Base-by-base conservation (phyloP, 2,888 invertebrate species). In the Phortica magna region DNA sequence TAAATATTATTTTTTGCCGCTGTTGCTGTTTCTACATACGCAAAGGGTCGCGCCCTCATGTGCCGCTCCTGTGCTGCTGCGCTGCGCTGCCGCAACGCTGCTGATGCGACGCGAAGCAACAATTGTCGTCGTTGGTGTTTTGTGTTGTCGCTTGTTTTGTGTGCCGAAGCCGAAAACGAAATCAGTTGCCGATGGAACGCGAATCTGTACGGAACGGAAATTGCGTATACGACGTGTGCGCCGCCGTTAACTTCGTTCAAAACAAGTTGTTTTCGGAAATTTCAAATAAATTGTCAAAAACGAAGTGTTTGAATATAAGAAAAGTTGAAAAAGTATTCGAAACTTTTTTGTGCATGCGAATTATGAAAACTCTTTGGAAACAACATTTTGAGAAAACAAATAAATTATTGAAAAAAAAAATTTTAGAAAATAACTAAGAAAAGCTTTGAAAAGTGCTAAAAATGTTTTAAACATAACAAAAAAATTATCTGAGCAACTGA, bases 181-280 rank as follows among this genome's bases (percentile, higher is more conserved):
- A 85, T 88, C 85, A 86, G 85, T 87, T 82, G 86, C 86, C 85
- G 87, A 88, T 85, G 80, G 88, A 81, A 83, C 85, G 88, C 84
- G 85, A 83, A 83, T 79, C 86, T 79, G 86, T 80, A 83, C 88
- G 87, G 87, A 84, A 85, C 55, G 88, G 85, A 85, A 88, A 75
- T 86, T 83, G 87, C 85, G 85, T 88, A 87, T 84, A 85, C 86
- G 86, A 83, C 85, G 85, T 85, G 77, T 79, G 79, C 78, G 61
- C 77, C 68, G 41, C 81, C 53, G 71, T 43, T 72, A 67, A 65
- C 17, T 12, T 48, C 48, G 22, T 31, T 31, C 31, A 31, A 12
- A 61, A 61, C 22, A 61, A 61, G 14, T 31, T 61, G 61, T 61
- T 19, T 61, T 31, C 39, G 39, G 70, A 53, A 76, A 39, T 78